Evolutionary conservation across 2,797 vertebrate genomes (phyloP), one percentile per base, ranked within the genome.

Genomic region (Premnoplex brunnescens): DNA sequence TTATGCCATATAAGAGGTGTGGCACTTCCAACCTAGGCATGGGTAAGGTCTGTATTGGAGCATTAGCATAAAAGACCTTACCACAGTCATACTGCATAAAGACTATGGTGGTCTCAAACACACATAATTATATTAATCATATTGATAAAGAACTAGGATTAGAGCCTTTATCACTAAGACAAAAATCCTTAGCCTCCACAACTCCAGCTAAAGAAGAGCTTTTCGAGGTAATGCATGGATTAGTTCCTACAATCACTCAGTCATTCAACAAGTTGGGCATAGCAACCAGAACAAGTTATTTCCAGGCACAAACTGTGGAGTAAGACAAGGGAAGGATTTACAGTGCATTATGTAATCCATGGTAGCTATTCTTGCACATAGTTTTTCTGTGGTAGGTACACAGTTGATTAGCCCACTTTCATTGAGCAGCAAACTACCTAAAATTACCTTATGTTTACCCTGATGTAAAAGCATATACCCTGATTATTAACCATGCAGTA

Each of bases 1-100:
- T 90, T 85, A 77, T 95, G 88, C 63, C 86, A 81, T 32, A 8
- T 34, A 59, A 88, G 80, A 92, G 95, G 96, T 85, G 95, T 76
- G 91, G 94, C 88, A 88, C 32, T 71, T 91, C 80, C 76, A 96
- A 32, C 32, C 34, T n/a, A 80, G 85, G 81, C 39, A 85, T 22
- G 48, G 75, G 22, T 77, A 85, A 87, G 20, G 73, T 63, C 67
- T 72, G 1, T 51, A 60, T 3, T 9, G 12, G 75, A 80, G 54
- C 30, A n/a, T 46, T 68, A 72, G 46, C 34, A 66, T 36, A 78
- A 71, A 87, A 76, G 86, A 91, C 75, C 67, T 72, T 49, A 27
- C 36, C 24, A 20, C 59, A 79, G 71, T 24, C 52, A 81, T 52
- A 49, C 30, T 77, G 37, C 77, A 77, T 52, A 54, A 86, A 87